Base-by-base conservation (phyloP, 2,113 vertebrate genomes). In the Saimiri boliviensis region DNA sequence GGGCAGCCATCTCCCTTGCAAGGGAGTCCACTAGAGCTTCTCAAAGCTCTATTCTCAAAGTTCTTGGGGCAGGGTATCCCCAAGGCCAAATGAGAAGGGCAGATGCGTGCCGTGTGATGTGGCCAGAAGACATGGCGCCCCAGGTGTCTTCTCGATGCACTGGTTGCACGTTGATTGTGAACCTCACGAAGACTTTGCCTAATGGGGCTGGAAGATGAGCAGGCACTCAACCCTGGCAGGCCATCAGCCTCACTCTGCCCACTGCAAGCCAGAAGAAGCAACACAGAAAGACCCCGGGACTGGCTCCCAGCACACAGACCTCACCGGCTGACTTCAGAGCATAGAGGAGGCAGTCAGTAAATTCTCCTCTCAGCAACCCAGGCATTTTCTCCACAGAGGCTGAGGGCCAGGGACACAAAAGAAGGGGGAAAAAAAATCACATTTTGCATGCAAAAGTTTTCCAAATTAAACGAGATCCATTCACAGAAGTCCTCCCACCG, bases 401-500 rank as follows among this genome's bases (percentile, higher is more conserved):
- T 86, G 79, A 73, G 16, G 58, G 19, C 49, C 6, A 12, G 54
- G 71, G 52, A 42, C 74, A 25, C 90, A 70, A 88, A 76, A 71
- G 45, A 23, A 52, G 27, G 19, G 13, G 16, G 16, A 88, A 54
- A 54, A 70, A 86, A 71, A 37, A 21, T 68, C 97, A 96, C 97
- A 89, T 98, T 97, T 97, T 96, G 98, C 98, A 97, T 98, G 98
- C 97, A 96, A 98, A 98, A 98, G 98, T 99, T 98, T 98, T 98
- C 98, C 98, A 98, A 98, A 99, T 98, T 97, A 98, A 98, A 96
- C 47, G 94, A 98, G 98, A 98, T 98, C 98, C 98, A 91, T 98
- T 98, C 98, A 95, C 97, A 97, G 98, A 97, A 98, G 97, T 98
- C 99, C 98, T 99, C 98, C 99, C 98, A 98, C 98, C 98, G 97